These are phyloP conservation scores for Heliothis subflexa DNA, from an alignment of 1,140 invertebrate species.

Conservation along the genomic window DNA sequence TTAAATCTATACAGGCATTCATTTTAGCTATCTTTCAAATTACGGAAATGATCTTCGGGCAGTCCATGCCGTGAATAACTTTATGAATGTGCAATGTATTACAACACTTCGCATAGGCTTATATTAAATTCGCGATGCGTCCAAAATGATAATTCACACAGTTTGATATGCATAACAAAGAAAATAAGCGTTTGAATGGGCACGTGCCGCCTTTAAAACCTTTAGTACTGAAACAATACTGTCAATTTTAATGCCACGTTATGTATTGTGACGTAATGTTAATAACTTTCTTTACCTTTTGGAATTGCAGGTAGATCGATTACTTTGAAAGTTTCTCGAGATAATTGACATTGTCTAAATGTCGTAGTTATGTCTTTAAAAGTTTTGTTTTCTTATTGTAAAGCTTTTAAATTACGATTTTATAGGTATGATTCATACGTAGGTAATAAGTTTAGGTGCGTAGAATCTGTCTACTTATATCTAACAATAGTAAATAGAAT, in stretches of 20 bases:
- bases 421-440: too few relatives aligned
- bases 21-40: conserved; percentile 24
- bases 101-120: conserved; percentile 37
- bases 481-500: too few relatives aligned
- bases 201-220: not conserved
- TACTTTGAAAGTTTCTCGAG: conserved; percentile 41
- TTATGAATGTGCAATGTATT: conserved; percentile 22
- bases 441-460: too few relatives aligned
- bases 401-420: not conserved
- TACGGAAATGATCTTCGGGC: conserved; percentile 24
- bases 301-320: conserved; percentile 25
- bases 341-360: conserved; percentile 36
- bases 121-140: conserved; percentile 47
- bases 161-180: conserved; percentile 42
- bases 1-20: conserved; percentile 12
- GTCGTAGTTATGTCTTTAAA: not conserved
- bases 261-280: conserved; percentile 41
- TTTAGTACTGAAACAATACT: conserved; percentile 37
- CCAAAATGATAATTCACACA: conserved; percentile 34
- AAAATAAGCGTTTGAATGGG: conserved; percentile 33
- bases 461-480: too few relatives aligned
- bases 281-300: conserved; percentile 46
- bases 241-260: conserved; percentile 38
- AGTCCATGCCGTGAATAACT: conserved; percentile 10
- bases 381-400: not conserved